Base-by-base conservation (phyloP, 2,888 invertebrate genomes). In the Nymphalis c-album region DNA sequence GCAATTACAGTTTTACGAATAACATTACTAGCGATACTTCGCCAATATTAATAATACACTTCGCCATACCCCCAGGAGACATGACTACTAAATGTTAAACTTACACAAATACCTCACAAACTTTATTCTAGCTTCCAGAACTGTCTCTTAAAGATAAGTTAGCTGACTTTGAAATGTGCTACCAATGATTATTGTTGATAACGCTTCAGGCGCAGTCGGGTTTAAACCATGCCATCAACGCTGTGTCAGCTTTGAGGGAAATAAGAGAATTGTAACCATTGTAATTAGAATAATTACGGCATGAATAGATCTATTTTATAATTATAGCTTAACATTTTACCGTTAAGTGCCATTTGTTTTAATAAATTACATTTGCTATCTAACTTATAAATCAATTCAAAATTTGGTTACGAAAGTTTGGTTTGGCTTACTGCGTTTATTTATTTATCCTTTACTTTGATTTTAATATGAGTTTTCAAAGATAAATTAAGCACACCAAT, bases 111-210 rank as follows among this genome's bases (percentile, higher is more conserved):
- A 70, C 60, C 7, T 20, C 13, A 48, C 35, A 45, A 64, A 66
- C 65, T 60, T 58, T 59, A 50, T 68, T 58, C 50, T 58, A 62
- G 18, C 60, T 60, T 67, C 63, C 53, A 59, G 50, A 31, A 67
- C 63, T 61, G 63, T 67, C 67, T 40, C 55, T 63, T 51, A 50
- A 67, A 35, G 63, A 63, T 46, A 45, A 63, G 70, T 59, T 51
- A 61, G 55, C 64, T 68, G 70, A 70, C 68, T 68, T 70, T 70
- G 70, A 70, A 59, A 68, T 57, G 70, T 65, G 48, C 60, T 63
- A 63, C 70, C 70, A 70, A 65, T 68, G 68, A 70, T 70, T 68
- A 70, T 55, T 64, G 64, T 48, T 60, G 68, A 62, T 68, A 59
- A 64, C 55, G 68, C 70, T 70, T 48, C 62, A 35, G 70, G 70